phyloP scores from a whole-genome alignment of 2,113 vertebrate genomes.

The Pelecanus crispus region DNA sequence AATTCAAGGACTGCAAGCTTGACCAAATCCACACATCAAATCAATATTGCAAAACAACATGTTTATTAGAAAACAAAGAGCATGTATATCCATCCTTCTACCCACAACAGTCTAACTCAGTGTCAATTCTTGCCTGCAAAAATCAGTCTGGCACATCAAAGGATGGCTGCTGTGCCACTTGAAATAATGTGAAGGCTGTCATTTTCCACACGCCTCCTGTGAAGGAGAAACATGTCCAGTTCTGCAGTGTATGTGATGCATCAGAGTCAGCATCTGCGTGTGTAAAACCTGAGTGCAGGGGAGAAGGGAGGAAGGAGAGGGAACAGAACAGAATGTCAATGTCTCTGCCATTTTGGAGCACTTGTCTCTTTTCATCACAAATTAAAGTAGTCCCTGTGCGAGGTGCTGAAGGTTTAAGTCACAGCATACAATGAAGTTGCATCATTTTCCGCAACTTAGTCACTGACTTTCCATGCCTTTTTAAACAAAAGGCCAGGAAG shows the following conservation, averaged over 20 bases:
- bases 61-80: neutral
- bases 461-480: neutral
- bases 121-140: neutral
- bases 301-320: neutral
- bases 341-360: neutral
- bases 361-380: neutral
- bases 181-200: neutral
- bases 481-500: neutral
- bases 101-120: neutral
- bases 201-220: neutral
- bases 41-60: no score
- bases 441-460: neutral
- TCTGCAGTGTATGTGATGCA: neutral
- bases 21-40: no score
- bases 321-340: neutral
- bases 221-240: neutral
- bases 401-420: neutral
- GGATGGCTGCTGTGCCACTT: neutral
- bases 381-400: neutral
- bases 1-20: no score
- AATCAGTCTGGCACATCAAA: neutral
- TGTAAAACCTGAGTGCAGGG: neutral
- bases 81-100: neutral
- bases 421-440: neutral
- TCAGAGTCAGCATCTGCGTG: neutral